Evolutionary conservation across 2,888 invertebrate genomes (phyloP).

Genomic region (Endotricha flammealis): DNA sequence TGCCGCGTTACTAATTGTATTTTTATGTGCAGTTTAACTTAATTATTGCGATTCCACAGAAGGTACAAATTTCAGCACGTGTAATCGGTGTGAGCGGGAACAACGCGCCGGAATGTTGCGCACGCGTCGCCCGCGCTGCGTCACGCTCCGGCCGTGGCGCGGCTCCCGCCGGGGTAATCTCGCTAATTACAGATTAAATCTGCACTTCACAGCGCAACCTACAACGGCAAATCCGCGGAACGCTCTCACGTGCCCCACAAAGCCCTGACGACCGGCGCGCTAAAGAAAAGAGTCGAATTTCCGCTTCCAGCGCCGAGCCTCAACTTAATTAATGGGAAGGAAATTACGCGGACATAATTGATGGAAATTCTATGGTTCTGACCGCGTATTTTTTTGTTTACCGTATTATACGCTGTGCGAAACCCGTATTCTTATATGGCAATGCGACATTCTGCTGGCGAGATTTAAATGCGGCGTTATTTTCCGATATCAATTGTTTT

Average conservation of each 20-base stretch:
- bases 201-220: constrained; percentile 42
- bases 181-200: constrained; percentile 63
- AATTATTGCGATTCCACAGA: constrained; percentile 25
- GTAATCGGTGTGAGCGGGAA: constrained; percentile 28
- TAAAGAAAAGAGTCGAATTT: constrained; percentile 39
- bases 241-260: constrained; percentile 46
- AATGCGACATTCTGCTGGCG: constrained; percentile 44
- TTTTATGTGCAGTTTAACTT: constrained; percentile 5
- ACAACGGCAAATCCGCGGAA: constrained; percentile 44
- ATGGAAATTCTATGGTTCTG: constrained; percentile 27
- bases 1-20: constrained; percentile 6
- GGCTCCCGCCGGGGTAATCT: constrained; percentile 36
- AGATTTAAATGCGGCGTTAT: constrained; percentile 34
- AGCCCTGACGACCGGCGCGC: constrained; percentile 30
- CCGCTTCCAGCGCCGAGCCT: constrained; percentile 37
- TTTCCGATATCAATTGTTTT: constrained; percentile 34
- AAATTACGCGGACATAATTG: constrained; percentile 20
- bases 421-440: constrained; percentile 35
- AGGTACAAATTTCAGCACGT: constrained; percentile 28
- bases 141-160: constrained; percentile 23
- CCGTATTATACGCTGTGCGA: constrained; percentile 33
- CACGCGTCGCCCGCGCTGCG: constrained; percentile 15
- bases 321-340: constrained; percentile 31
- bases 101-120: constrained; percentile 35
- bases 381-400: constrained; percentile 20